These are phyloP conservation scores for Epistrophe grossulariae DNA, from an alignment of 2,888 invertebrate genomes.

Conservation along the genomic window DNA sequence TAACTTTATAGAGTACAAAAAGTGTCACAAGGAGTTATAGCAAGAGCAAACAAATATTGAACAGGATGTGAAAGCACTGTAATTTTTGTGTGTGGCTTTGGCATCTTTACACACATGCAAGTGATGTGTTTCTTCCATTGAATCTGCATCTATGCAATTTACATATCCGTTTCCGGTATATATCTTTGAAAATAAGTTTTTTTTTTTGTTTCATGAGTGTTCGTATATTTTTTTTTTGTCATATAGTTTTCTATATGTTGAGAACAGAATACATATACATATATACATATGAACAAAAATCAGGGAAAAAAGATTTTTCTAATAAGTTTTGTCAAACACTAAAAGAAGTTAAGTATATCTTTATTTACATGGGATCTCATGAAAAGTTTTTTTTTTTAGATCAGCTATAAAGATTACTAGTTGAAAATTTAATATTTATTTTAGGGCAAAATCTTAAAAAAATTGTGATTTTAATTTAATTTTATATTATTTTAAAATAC, in stretches of 20 bases:
- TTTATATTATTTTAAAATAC: too few relatives aligned
- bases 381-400: background rate
- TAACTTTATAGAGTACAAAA: background rate
- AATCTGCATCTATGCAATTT: constrained; percentile 33
- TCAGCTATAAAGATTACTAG: too few relatives aligned
- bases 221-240: background rate
- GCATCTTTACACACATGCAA: background rate
- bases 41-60: constrained; percentile 34
- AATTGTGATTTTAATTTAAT: too few relatives aligned
- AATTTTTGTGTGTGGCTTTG: constrained; percentile 45
- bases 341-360: background rate
- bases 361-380: too few relatives aligned
- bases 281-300: background rate
- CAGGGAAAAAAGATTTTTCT: background rate
- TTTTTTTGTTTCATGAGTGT: background rate
- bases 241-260: background rate
- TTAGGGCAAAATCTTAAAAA: too few relatives aligned
- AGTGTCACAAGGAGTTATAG: constrained; percentile 17
- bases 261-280: background rate
- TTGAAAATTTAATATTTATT: too few relatives aligned
- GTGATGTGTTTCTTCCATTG: constrained; percentile 6
- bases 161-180: constrained; percentile 46
- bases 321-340: constrained; percentile 8
- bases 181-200: constrained; percentile 20
- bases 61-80: constrained; percentile 39